Base-by-base conservation (phyloP, 1,140 invertebrate genomes). In the Conus ventricosus region DNA sequence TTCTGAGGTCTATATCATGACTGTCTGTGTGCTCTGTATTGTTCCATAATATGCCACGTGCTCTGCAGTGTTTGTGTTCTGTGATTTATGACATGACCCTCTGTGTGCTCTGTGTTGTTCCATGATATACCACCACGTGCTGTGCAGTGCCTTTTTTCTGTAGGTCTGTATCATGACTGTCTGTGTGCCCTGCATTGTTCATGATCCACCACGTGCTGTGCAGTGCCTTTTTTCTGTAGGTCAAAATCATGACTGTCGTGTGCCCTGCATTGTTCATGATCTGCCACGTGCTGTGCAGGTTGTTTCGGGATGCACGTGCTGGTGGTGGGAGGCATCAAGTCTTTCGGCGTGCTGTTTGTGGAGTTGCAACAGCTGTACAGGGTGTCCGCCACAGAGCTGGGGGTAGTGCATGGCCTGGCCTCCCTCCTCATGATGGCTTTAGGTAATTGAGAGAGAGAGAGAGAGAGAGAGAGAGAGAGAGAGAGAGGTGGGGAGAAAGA, bases 291-390 rank as follows among this genome's bases (percentile, higher is more conserved):
- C 25, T 17, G 23, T 78, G 17, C 87, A 90, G 90, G 85, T 57
- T 91, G 90, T 75, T 91, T 90, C 82, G 87, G 87, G 13, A 97
- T 98, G 97, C 97, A 98, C 91, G 98, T 98, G 95, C 96, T 98
- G 91, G 96, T 98, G 94, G 97, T 93, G 25, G 95, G 95, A 67
- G 94, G 94, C 5, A 89, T 94, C 27, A 93, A 92, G 27, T 99
- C 98, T n/a, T 98, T 98, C 95, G 98, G 98, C 51, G 96, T 98
- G 81, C 97, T 98, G 94, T 97, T 97, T 94, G 95, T 96, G 85
- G 97, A 98, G 95, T 97, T 99, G 91, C 95, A 98, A 81, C 95
- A 96, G 39, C 97, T 98, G 94, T 99, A 98, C 93, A 94, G 97
- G 10, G 97, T 97, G 93, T 86, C 82, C 4, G 88, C 90, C 54